Base-by-base conservation (phyloP, 2,888 invertebrate genomes). In the Pasiphila rectangulata region DNA sequence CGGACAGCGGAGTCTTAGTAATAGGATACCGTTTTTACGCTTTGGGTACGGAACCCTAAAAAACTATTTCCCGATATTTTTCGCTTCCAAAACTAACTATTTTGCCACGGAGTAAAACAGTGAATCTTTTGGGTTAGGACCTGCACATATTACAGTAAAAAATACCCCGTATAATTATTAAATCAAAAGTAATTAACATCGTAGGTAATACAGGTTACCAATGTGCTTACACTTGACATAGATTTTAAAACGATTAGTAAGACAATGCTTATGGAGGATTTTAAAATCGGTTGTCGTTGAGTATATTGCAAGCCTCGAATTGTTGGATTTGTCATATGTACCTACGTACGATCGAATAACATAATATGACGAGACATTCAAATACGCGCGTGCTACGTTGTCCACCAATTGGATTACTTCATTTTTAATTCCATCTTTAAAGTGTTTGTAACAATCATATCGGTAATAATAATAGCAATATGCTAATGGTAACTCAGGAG, bases 321-420 rank as follows among this genome's bases (percentile, higher is more conserved):
- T 83, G 16, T 69, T 67, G 72, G 73, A 81, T 83, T 83, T 83
- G 81, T 82, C 80, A 83, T 78, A 78, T 63, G n/a, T n/a, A n/a
- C n/a, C n/a, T n/a, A n/a, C n/a, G 63, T 57, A 57, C 54, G 67
- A 45, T 85, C 83, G 63, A 56, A 70, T 85, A 83, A 77, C 84
- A 75, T n/a, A n/a, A n/a, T n/a, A 49, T 61, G 60, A 64, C 65
- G 78, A 79, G 67, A 57, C 72, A 81, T 78, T 71, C 63, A 79
- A 81, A 66, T 54, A 68, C 66, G 73, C 74, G 77, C 72, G 75
- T 71, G 75, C 73, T n/a, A n/a, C n/a, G n/a, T n/a, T n/a, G n/a
- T 64, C 50, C 50, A 62, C 75, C 75, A 71, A 68, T 72, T 75
- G 75, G 63, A 48, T 56, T 56, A 72, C 77, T 74, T 74, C 74